Conservation (phyloP, 2,888 invertebrate genomes). For the Ditula angustiorana region DNA sequence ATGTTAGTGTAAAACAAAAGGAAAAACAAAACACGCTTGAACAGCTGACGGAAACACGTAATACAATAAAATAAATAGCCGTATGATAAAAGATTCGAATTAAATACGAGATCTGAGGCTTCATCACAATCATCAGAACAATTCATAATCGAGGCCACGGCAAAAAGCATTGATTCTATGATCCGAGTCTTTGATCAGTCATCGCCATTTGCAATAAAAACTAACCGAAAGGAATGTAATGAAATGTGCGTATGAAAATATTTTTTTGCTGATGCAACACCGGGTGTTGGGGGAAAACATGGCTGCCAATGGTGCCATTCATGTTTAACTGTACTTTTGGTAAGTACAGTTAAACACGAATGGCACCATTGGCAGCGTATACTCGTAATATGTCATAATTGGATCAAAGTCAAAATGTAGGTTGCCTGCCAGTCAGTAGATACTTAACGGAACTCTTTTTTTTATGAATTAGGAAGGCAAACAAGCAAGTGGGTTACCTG, state of each 20-base stretch:
- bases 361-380: constrained; percentile 46
- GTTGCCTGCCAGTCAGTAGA: too few species aligned
- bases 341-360: not conserved
- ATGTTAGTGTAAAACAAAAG: not conserved
- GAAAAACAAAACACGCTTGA: not conserved
- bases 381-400: too few species aligned
- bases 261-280: constrained; percentile 26
- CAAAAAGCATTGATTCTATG: constrained; percentile 41
- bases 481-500: too few species aligned
- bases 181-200: constrained; percentile 60
- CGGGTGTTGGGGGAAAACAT: constrained; percentile 14
- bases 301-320: constrained; percentile 44
- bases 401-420: too few species aligned
- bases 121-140: constrained; percentile 26
- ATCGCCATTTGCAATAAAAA: constrained; percentile 54
- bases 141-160: constrained; percentile 25
- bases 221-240: constrained; percentile 51
- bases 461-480: too few species aligned
- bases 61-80: constrained; percentile 30
- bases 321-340: not conserved
- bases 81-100: constrained; percentile 32
- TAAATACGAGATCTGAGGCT: constrained; percentile 34
- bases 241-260: constrained; percentile 45
- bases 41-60: constrained; percentile 12
- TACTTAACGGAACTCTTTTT: too few species aligned